Percentiles rank a stretch among this genome's conserved stretches.
These are phyloP conservation scores for Tetragnatha versicolor DNA, from an alignment of 1,140 invertebrate species.

Conservation along the genomic window DNA sequence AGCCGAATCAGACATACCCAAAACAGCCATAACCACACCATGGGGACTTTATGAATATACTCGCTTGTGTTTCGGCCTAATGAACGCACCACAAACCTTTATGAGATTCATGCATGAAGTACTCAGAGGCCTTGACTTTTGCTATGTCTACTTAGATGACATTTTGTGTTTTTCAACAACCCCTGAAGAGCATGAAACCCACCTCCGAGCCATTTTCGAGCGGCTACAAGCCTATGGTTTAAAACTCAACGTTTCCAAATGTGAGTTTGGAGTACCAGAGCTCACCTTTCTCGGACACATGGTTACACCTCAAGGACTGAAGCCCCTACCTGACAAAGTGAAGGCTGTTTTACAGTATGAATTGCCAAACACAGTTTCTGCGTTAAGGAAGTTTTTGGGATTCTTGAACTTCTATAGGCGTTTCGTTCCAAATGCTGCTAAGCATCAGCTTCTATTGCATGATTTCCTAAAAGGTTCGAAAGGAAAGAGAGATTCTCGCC, in stretches of 20 bases:
- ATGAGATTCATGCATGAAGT: conserved; percentile 44
- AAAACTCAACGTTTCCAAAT: neutral
- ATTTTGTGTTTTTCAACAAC: conserved; percentile 64
- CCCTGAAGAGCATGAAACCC: neutral
- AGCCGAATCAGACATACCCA: conserved; percentile 43
- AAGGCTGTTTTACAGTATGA: conserved; percentile 40
- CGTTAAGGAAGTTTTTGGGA: conserved; percentile 62
- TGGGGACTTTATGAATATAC: conserved; percentile 52
- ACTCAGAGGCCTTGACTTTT: neutral
- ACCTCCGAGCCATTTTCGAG: neutral
- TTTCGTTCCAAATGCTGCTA: conserved; percentile 18
- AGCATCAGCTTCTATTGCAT: neutral
- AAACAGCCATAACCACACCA: conserved; percentile 47
- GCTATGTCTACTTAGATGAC: conserved; percentile 7
- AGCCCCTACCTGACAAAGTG: neutral
- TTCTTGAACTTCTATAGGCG: conserved; percentile 63
- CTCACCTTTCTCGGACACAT: neutral
- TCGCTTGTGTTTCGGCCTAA: conserved; percentile 45
- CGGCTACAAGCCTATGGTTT: neutral
- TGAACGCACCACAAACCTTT: conserved; percentile 49
- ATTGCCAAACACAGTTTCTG: conserved; percentile 59
- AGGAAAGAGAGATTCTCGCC: neutral
- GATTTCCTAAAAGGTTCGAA: neutral
- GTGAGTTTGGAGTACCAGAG: neutral
- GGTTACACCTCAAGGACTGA: neutral